These are phyloP conservation scores for Siniperca knerii DNA, from an alignment of 2,113 vertebrate genomes.

Conservation along the genomic window DNA sequence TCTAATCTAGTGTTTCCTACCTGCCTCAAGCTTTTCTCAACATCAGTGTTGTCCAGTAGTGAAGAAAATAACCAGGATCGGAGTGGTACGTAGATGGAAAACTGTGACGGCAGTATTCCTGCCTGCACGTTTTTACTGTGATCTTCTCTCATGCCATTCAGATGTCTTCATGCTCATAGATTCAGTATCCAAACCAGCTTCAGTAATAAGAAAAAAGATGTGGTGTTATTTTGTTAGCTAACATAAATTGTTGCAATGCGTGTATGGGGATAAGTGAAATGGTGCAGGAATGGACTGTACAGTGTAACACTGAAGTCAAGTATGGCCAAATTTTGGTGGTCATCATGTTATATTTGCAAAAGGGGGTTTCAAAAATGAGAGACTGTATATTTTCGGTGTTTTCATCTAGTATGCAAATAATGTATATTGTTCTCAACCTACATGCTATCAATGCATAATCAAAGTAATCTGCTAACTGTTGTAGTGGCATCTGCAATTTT, in stretches of 20 bases:
- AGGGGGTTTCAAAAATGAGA: neutral
- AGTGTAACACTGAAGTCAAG: slow-evolving; percentile 51
- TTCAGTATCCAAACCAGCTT: slow-evolving; percentile 47
- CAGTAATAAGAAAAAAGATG: slow-evolving; percentile 40
- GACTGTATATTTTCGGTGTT: slow-evolving; percentile 41
- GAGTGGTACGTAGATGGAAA: slow-evolving; percentile 29
- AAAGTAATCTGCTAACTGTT: slow-evolving; percentile 36
- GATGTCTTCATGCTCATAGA: slow-evolving; percentile 25
- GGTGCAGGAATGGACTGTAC: slow-evolving; percentile 9
- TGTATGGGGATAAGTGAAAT: neutral
- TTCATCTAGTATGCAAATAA: slow-evolving; percentile 58
- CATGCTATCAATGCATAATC: slow-evolving; percentile 25
- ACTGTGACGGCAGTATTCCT: slow-evolving; percentile 19
- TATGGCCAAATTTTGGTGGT: slow-evolving; percentile 35
- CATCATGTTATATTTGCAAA: slow-evolving; percentile 25
- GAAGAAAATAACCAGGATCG: slow-evolving; percentile 1
- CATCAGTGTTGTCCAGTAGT: slow-evolving; percentile 18
- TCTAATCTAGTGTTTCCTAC: slow-evolving; percentile 29
- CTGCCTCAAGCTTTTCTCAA: slow-evolving; percentile 48
- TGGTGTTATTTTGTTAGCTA: slow-evolving; percentile 24
- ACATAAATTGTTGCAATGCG: slow-evolving; percentile 20
- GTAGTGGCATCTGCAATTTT: slow-evolving; percentile 27
- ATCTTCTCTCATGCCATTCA: slow-evolving; percentile 56
- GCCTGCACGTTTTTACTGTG: slow-evolving; percentile 55
- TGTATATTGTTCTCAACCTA: slow-evolving; percentile 33